A percentile compares a stretch with the other conserved stretches of the same genome.
phyloP scores from a whole-genome alignment of 2,888 invertebrate genomes.

The Yponomeuta cagnagella region DNA sequence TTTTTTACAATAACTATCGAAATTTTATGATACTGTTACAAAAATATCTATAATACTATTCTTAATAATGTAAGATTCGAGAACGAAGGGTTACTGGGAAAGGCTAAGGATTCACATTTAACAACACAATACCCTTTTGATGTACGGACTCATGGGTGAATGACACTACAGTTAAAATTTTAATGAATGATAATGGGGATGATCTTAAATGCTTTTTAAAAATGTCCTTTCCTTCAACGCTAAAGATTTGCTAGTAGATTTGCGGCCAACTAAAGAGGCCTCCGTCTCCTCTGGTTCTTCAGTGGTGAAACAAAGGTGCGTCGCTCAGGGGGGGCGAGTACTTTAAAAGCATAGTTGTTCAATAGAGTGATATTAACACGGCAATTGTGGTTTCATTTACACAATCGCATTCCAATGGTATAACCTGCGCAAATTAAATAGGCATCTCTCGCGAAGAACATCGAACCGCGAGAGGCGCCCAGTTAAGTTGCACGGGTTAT shows the following conservation, averaged over 20 bases:
- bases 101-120: constrained; percentile 69
- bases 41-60: constrained; percentile 72
- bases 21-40: constrained; percentile 62
- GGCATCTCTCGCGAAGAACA: no score
- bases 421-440: no score
- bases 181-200: background rate
- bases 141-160: constrained; percentile 35
- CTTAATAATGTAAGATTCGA: constrained; percentile 49
- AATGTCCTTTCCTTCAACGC: background rate
- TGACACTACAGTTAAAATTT: constrained; percentile 10
- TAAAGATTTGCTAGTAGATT: background rate
- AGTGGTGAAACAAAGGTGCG: background rate
- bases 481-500: no score
- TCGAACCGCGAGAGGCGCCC: no score
- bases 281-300: background rate
- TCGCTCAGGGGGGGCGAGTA: background rate
- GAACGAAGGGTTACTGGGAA: constrained; percentile 58
- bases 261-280: no score
- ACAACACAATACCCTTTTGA: constrained; percentile 65
- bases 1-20: constrained; percentile 55
- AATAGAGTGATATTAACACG: no score
- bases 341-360: no score
- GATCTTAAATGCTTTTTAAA: constrained; percentile 9
- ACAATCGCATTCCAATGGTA: no score
- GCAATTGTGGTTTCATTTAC: no score